phyloP scores from a whole-genome alignment of 2,113 vertebrate genomes.

The Tupaia chinensis region DNA sequence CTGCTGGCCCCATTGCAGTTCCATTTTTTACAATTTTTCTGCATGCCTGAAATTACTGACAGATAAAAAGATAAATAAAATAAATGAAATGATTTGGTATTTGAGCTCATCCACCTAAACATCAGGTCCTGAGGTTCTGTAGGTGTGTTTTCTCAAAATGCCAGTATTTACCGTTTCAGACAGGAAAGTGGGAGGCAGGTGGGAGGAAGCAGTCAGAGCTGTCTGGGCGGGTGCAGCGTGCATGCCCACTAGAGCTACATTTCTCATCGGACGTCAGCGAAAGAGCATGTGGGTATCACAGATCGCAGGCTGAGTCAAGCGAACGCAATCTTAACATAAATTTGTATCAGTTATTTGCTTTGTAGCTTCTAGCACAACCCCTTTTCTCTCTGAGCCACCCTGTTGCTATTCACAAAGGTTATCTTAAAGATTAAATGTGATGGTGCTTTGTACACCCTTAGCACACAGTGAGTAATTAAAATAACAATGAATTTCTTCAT shows the following conservation, averaged over 20 bases:
- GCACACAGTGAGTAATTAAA: background rate
- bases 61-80: background rate
- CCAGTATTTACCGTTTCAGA: no score
- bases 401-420: background rate
- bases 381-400: background rate
- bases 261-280: no score
- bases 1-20: no score
- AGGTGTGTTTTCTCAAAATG: background rate
- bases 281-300: rapidly evolving
- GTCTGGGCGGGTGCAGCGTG: background rate
- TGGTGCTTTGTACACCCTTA: background rate
- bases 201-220: background rate
- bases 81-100: background rate
- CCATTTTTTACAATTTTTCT: background rate
- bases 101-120: background rate
- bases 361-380: no score
- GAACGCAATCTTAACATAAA: background rate
- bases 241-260: background rate
- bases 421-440: background rate
- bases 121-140: background rate
- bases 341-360: background rate
- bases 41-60: background rate
- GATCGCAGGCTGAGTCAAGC: background rate
- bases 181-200: no score
- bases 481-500: background rate